Percentiles rank a stretch among this genome's conserved stretches.
phyloP scores from a whole-genome alignment of 2,888 invertebrate species.

The Cephus spinipes region DNA sequence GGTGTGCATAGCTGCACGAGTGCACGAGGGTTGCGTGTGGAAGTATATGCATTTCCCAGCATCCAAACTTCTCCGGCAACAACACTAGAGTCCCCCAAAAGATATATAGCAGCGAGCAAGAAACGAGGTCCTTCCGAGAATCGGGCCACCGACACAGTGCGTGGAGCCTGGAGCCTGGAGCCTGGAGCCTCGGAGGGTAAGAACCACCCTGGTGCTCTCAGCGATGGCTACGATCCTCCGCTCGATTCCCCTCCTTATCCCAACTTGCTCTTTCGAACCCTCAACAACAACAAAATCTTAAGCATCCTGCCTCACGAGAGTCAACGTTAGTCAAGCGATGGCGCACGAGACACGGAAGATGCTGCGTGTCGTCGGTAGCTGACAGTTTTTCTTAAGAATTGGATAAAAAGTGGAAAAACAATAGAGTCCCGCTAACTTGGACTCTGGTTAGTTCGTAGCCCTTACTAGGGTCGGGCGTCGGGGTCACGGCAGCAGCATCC shows the following conservation, averaged over 20 bases:
- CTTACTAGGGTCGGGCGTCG: conserved; percentile 14
- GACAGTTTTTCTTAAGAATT: too few species aligned
- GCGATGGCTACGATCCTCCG: conserved; percentile 39
- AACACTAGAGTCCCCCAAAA: conserved; percentile 49
- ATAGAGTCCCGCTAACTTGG: too few species aligned
- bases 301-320: too few species aligned
- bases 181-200: conserved; percentile 53
- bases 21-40: background rate
- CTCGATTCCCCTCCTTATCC: too few species aligned
- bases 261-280: too few species aligned
- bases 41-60: conserved; percentile 4
- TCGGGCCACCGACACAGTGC: conserved; percentile 65
- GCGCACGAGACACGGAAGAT: background rate
- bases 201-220: conserved; percentile 55
- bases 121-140: conserved; percentile 67
- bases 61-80: conserved; percentile 21
- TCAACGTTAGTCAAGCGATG: background rate
- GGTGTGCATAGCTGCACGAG: background rate
- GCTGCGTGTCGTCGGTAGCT: too few species aligned
- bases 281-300: too few species aligned
- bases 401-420: too few species aligned
- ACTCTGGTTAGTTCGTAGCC: background rate
- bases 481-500: conserved; percentile 32
- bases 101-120: conserved; percentile 66
- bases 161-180: conserved; percentile 22